Conservation (phyloP, 2,113 vertebrate species). For the Prolemur simus region DNA sequence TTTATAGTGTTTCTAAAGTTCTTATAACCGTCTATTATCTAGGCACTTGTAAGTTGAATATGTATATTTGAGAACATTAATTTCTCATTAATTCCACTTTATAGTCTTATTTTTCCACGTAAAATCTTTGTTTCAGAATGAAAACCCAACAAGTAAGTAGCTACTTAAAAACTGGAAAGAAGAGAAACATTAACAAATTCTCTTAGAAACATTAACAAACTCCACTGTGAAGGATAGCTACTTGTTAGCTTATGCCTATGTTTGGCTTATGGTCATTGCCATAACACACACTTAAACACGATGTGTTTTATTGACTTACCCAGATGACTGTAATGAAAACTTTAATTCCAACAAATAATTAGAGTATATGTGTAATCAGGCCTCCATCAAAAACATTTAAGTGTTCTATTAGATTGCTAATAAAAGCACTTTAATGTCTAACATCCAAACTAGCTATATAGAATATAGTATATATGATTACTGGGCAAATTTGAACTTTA, state of each 20-base stretch:
- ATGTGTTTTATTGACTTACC: background rate
- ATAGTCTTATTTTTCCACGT: background rate
- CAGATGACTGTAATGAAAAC: background rate
- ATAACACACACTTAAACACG: background rate
- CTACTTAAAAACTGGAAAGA: background rate
- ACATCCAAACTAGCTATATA: background rate
- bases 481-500: background rate
- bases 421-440: constrained; percentile 10
- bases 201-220: background rate
- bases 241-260: background rate
- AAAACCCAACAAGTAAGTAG: background rate
- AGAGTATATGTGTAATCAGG: background rate
- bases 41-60: background rate
- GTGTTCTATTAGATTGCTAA: background rate
- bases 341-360: constrained; percentile 33
- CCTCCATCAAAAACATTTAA: background rate
- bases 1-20: background rate
- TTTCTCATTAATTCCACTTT: constrained; percentile 5
- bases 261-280: background rate
- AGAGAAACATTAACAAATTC: background rate
- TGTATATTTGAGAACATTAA: background rate
- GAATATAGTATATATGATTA: background rate
- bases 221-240: background rate
- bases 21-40: background rate
- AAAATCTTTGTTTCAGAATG: background rate